Evolutionary conservation across 37 sponge, comb jelly and placozoan genomes (phyloP).

Genomic region (Spongilla lacustris): DNA sequence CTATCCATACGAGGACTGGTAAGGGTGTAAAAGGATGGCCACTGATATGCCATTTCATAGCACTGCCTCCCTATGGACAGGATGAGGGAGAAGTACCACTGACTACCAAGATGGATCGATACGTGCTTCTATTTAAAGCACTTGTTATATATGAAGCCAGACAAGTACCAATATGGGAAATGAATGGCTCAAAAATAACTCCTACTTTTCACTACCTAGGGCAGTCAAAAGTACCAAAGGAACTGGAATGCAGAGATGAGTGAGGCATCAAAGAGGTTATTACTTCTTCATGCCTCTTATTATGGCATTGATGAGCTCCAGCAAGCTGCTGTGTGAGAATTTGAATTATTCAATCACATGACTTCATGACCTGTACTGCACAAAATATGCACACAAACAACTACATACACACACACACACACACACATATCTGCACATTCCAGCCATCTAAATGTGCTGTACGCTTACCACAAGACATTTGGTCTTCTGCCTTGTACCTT

Average conservation of each 20-base stretch:
- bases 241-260: slow-evolving; percentile 32
- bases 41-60: too few species aligned
- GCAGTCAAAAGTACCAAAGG: slow-evolving; percentile 1
- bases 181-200: not conserved
- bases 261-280: slow-evolving; percentile 15
- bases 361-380: not conserved
- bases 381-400: not conserved
- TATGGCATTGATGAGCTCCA: slow-evolving; percentile 42
- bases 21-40: not conserved
- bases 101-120: not conserved
- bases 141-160: not conserved
- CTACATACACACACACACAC: too few species aligned
- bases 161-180: not conserved
- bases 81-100: not conserved
- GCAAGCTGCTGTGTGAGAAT: slow-evolving; percentile 36
- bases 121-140: not conserved
- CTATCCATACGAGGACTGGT: slow-evolving; percentile 10
- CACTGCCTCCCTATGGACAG: not conserved
- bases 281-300: slow-evolving; percentile 41
- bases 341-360: not conserved
- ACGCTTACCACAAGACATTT: slow-evolving; percentile 50
- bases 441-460: slow-evolving; percentile 43
- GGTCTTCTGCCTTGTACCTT: slow-evolving; percentile 27
- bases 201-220: not conserved
- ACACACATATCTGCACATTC: too few species aligned